Percentiles rank a stretch among this genome's conserved stretches.
These are phyloP conservation scores for Zootermopsis nevadensis DNA, from an alignment of 2,888 invertebrate genomes.

Conservation along the genomic window DNA sequence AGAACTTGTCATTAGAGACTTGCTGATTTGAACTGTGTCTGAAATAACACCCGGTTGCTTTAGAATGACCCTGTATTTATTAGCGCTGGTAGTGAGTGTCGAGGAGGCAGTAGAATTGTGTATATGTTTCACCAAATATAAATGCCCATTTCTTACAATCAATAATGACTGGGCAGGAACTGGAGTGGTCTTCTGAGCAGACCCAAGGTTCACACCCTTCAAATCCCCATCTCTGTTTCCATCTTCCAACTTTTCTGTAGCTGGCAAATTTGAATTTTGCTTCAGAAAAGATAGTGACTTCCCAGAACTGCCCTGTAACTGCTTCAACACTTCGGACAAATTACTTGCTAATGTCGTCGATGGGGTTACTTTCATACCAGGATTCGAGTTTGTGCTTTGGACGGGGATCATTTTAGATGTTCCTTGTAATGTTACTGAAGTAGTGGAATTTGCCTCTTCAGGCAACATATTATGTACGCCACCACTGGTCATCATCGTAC, in stretches of 20 bases:
- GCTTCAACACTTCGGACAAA: background rate
- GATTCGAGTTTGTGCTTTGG: too few relatives aligned
- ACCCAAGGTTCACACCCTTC: too few relatives aligned
- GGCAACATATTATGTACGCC: too few relatives aligned
- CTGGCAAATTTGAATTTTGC: background rate
- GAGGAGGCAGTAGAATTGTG: background rate
- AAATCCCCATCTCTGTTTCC: background rate
- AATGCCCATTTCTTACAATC: conserved; percentile 37
- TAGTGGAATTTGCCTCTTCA: too few relatives aligned
- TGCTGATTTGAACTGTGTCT: background rate
- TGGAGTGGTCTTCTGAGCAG: background rate
- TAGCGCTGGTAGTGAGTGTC: background rate
- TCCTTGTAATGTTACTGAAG: too few relatives aligned
- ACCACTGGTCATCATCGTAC: too few relatives aligned
- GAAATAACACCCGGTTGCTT: too few relatives aligned
- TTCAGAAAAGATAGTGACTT: background rate
- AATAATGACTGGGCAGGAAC: conserved; percentile 7
- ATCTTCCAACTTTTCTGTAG: background rate
- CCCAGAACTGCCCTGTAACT: background rate
- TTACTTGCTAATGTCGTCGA: too few relatives aligned
- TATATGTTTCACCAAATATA: conserved; percentile 42
- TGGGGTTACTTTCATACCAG: too few relatives aligned
- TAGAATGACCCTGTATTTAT: too few relatives aligned
- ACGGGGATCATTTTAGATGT: too few relatives aligned
- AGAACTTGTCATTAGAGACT: background rate